These are phyloP conservation scores for Abscondita cerata DNA, from an alignment of 2,888 invertebrate genomes.

Conservation along the genomic window DNA sequence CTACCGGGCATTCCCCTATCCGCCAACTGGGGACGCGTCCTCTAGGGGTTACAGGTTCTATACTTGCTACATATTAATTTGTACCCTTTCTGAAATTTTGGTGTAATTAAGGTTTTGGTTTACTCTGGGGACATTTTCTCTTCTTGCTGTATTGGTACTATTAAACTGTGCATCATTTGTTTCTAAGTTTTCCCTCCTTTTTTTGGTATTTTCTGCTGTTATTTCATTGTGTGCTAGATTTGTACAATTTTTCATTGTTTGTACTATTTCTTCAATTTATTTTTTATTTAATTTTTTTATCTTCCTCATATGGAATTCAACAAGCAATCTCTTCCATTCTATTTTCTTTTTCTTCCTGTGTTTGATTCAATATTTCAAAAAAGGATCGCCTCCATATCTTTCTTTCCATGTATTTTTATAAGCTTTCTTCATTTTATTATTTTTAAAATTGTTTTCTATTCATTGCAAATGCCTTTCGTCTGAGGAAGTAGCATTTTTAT, in stretches of 20 bases:
- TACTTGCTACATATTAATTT: no score
- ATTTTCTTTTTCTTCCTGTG: neutral
- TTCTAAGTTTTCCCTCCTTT: neutral
- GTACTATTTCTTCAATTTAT: no score
- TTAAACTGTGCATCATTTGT: neutral
- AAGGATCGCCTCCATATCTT: neutral
- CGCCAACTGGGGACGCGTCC: no score
- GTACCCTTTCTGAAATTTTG: no score
- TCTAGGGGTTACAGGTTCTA: no score
- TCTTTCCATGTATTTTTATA: neutral
- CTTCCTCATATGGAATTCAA: neutral
- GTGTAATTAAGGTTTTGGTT: neutral
- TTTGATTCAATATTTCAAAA: neutral
- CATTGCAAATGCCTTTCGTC: neutral
- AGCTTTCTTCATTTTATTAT: neutral
- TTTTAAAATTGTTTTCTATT: neutral
- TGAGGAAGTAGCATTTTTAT: no score
- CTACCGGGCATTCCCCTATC: no score
- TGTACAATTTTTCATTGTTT: no score
- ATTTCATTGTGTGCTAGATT: no score
- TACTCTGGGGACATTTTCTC: neutral
- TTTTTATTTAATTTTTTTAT: neutral
- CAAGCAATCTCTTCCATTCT: neutral
- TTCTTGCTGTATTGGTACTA: neutral
- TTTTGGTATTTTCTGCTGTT: neutral